These are phyloP conservation scores for Frankliniella fusca DNA, from an alignment of 2,888 invertebrate genomes.

Conservation along the genomic window DNA sequence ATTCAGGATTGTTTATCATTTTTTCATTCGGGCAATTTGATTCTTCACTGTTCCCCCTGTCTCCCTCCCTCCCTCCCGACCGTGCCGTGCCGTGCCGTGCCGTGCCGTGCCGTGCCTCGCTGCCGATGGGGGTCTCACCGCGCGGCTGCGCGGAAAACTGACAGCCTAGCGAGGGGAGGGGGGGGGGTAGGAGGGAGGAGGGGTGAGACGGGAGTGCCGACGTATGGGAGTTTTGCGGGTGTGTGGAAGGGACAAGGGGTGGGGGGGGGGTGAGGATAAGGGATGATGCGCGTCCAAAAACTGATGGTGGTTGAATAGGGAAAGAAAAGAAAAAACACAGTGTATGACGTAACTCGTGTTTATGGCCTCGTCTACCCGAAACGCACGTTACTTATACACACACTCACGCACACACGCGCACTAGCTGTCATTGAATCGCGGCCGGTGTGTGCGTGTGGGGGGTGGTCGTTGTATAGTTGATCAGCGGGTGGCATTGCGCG, in stretches of 20 bases:
- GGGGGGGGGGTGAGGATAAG: background rate
- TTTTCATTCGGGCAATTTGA: slow-evolving; percentile 25
- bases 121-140: background rate
- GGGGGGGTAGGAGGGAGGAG: background rate
- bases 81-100: no score
- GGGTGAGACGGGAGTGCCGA: background rate
- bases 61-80: background rate
- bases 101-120: background rate
- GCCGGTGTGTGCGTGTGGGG: no score
- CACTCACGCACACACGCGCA: background rate
- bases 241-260: no score
- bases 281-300: background rate
- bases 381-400: background rate
- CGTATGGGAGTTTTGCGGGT: no score
- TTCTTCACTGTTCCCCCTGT: background rate
- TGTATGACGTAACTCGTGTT: background rate
- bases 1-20: slow-evolving; percentile 23
- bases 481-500: no score
- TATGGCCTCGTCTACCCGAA: background rate
- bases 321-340: background rate
- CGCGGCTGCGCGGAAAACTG: background rate
- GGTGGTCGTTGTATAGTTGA: no score
- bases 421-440: no score
- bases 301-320: background rate
- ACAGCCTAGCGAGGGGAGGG: background rate